These are phyloP conservation scores for Elysia chlorotica DNA, from an alignment of 1,140 invertebrate species.

Conservation along the genomic window DNA sequence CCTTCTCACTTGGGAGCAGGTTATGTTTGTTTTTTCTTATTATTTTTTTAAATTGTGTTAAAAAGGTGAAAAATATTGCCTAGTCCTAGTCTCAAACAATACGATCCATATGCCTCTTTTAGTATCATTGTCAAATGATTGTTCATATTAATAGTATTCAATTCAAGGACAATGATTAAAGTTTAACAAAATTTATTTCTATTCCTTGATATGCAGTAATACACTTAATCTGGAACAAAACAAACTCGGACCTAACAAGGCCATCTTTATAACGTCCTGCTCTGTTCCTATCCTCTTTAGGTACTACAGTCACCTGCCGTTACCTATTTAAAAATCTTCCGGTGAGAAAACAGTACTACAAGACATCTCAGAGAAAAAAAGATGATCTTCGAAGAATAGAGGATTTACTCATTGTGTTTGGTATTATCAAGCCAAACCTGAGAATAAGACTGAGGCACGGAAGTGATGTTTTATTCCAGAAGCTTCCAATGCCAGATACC, in stretches of 20 bases:
- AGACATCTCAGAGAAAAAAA: conserved; percentile 62
- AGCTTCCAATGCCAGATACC: conserved; percentile 59
- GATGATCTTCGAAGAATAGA: conserved; percentile 70
- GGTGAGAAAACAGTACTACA: conserved; percentile 69
- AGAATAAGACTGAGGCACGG: conserved; percentile 67
- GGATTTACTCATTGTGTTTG: conserved; percentile 66
- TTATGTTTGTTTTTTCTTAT: conserved; percentile 34
- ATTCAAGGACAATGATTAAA: too few relatives aligned
- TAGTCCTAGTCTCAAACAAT: too few relatives aligned
- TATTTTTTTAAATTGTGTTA: not conserved
- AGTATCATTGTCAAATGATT: too few relatives aligned
- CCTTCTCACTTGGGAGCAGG: conserved; percentile 65
- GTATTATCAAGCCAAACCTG: conserved; percentile 65
- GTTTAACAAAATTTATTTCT: too few relatives aligned
- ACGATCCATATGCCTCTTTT: too few relatives aligned
- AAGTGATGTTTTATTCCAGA: conserved; percentile 67
- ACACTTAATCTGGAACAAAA: too few relatives aligned
- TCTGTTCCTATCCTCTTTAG: too few relatives aligned
- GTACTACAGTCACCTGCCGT: conserved; percentile 67
- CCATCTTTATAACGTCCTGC: too few relatives aligned
- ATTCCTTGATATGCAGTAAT: too few relatives aligned
- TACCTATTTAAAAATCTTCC: conserved; percentile 71
- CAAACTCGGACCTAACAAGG: too few relatives aligned
- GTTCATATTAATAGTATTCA: too few relatives aligned
- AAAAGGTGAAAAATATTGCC: not conserved